phyloP scores from a whole-genome alignment of 2,888 invertebrate species.

The Mactromeris polynyma region DNA sequence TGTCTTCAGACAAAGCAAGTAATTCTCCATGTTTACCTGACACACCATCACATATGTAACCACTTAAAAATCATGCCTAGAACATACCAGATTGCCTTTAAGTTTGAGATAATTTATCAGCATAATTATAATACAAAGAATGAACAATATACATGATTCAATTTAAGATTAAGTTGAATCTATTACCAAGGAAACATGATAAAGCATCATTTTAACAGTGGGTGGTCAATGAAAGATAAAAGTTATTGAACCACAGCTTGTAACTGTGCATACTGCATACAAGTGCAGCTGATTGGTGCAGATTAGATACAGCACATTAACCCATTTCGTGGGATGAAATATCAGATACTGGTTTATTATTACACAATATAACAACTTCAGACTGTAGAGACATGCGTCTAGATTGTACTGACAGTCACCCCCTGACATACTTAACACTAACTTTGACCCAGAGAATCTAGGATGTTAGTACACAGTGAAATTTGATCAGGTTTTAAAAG shows the following conservation, averaged over 20 bases:
- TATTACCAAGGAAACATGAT: neutral
- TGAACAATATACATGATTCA: constrained; percentile 6
- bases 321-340: neutral
- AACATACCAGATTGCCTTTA: neutral
- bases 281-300: neutral
- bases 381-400: neutral
- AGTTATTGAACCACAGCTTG: neutral
- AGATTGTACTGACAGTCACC: neutral
- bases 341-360: neutral
- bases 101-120: neutral
- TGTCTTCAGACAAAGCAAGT: neutral
- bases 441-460: neutral
- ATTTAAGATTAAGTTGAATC: neutral
- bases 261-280: neutral
- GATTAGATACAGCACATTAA: neutral
- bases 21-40: neutral
- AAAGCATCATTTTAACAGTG: neutral
- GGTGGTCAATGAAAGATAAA: constrained; percentile 12
- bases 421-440: neutral
- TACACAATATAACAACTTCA: neutral
- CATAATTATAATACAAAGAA: neutral
- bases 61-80: neutral
- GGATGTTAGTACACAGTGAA: neutral
- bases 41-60: neutral
- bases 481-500: neutral